Conservation (phyloP, 1,140 invertebrate genomes). For the Popillia japonica region DNA sequence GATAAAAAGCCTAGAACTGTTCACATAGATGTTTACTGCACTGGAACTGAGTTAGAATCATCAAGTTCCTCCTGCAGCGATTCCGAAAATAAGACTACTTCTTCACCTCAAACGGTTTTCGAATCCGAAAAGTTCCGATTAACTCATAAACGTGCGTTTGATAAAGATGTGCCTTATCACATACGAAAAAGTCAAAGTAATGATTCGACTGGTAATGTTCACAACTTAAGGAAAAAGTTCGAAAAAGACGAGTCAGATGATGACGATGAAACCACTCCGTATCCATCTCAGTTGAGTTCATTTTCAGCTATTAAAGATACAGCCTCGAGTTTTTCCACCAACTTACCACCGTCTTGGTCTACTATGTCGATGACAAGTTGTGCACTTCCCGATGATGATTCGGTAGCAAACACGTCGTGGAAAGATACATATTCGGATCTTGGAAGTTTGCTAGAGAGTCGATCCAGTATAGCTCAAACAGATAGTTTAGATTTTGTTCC, state of each 20-base stretch:
- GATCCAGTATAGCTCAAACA: constrained; percentile 55
- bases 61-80: constrained; percentile 57
- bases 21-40: constrained; percentile 81
- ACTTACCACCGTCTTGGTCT: constrained; percentile 60
- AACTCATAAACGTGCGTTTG: constrained; percentile 65
- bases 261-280: constrained; percentile 66
- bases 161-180: constrained; percentile 61
- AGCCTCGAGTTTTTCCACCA: constrained; percentile 58
- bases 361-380: constrained; percentile 61
- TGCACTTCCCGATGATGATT: constrained; percentile 61
- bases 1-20: constrained; percentile 73
- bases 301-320: constrained; percentile 65
- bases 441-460: constrained; percentile 62
- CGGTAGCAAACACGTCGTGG: constrained; percentile 65
- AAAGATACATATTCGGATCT: constrained; percentile 70
- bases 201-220: constrained; percentile 41
- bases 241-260: constrained; percentile 63
- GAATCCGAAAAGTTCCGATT: constrained; percentile 69
- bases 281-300: constrained; percentile 71
- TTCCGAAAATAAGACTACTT: constrained; percentile 60
- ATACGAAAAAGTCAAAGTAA: constrained; percentile 53
- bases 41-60: constrained; percentile 71
- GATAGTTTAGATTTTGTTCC: constrained; percentile 58
- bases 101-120: constrained; percentile 71
- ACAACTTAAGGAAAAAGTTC: constrained; percentile 27